Conservation (phyloP, 2,113 vertebrate genomes). For the Caranx ignobilis region DNA sequence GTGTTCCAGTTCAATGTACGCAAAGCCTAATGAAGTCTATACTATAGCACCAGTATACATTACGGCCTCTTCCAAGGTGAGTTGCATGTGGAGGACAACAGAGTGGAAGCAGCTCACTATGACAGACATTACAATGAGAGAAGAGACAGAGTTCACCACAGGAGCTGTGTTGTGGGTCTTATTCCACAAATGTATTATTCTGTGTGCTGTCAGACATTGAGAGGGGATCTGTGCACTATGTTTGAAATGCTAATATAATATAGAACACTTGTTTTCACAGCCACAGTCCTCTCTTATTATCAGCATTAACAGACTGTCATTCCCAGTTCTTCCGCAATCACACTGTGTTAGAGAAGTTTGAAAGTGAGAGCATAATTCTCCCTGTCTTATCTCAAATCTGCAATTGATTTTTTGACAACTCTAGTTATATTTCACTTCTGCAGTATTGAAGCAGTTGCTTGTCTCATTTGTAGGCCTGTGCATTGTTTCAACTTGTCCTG, state of each 20-base stretch:
- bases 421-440: slow-evolving; percentile 48
- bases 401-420: slow-evolving; percentile 34
- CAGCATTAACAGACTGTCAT: slow-evolving; percentile 16
- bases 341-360: slow-evolving; percentile 16
- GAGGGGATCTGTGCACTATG: slow-evolving; percentile 17
- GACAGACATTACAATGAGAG: slow-evolving; percentile 35
- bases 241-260: slow-evolving; percentile 59
- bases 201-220: slow-evolving; percentile 42
- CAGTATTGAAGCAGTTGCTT: slow-evolving; percentile 11
- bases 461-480: slow-evolving; percentile 38
- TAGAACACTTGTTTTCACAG: slow-evolving; percentile 35
- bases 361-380: slow-evolving; percentile 10
- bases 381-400: slow-evolving; percentile 28
- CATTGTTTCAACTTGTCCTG: slow-evolving; percentile 53
- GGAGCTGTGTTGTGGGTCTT: slow-evolving; percentile 33
- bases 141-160: slow-evolving; percentile 40
- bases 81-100: slow-evolving; percentile 51
- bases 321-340: slow-evolving; percentile 8
- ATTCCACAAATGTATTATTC: slow-evolving; percentile 52
- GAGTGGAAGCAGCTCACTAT: slow-evolving; percentile 29
- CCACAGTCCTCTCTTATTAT: slow-evolving; percentile 4
- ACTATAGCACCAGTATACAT: slow-evolving; percentile 49
- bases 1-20: slow-evolving; percentile 44
- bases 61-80: slow-evolving; percentile 63
- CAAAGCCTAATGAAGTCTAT: slow-evolving; percentile 56